Evolutionary conservation across 2,113 vertebrate genomes (phyloP).

Genomic region (Anguilla japonica): DNA sequence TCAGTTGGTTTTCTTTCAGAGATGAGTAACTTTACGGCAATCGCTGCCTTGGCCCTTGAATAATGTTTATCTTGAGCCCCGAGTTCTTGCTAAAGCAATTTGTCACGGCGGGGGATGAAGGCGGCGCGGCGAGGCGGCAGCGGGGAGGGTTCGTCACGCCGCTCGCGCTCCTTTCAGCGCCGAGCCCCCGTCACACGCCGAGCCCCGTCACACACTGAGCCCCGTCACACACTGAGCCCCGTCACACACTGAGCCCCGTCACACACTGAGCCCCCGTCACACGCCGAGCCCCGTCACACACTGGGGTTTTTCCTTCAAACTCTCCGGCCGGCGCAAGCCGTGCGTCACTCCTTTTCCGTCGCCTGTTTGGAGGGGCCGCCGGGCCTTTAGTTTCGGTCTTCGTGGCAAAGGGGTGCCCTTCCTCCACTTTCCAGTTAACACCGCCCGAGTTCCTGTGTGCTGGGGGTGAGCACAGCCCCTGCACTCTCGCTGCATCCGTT

Average conservation of each 20-base stretch:
- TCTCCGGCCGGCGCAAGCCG: no score
- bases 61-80: constrained; percentile 15
- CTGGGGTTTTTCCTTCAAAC: no score
- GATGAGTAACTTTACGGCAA: neutral
- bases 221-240: neutral
- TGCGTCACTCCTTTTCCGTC: neutral
- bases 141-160: neutral
- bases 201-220: neutral
- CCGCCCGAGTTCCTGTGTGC: neutral
- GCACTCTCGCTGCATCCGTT: neutral
- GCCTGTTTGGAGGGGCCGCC: neutral
- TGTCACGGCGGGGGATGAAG: neutral
- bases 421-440: no score
- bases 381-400: neutral
- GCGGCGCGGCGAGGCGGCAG: neutral
- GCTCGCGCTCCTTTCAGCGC: neutral
- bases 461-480: neutral
- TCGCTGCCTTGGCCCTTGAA: neutral
- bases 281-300: neutral
- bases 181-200: neutral
- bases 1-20: neutral
- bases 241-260: no score
- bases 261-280: neutral
- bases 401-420: neutral
- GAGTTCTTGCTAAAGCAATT: neutral